Conservation (phyloP, 2,797 vertebrate species). For the Gastrophryne carolinensis region DNA sequence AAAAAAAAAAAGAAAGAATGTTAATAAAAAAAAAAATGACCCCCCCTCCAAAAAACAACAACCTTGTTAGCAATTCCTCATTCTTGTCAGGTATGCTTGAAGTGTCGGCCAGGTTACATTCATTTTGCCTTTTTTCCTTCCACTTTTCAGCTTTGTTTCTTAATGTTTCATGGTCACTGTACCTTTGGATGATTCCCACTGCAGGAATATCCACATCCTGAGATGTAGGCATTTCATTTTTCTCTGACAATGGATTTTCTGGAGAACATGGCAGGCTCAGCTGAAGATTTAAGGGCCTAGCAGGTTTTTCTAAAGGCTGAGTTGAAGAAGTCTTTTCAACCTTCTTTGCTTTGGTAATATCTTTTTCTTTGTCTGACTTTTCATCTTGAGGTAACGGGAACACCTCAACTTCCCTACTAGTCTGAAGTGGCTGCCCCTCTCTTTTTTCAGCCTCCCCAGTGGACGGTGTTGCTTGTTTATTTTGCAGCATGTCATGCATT, state of each 20-base stretch:
- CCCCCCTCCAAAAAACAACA: background rate
- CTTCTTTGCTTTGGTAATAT: slow-evolving; percentile 52
- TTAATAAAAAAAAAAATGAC: too few species aligned
- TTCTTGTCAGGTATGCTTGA: background rate
- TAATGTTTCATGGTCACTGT: slow-evolving; percentile 66
- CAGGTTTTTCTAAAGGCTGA: slow-evolving; percentile 52
- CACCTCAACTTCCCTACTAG: background rate
- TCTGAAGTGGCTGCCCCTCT: slow-evolving; percentile 2
- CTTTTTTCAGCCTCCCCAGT: slow-evolving; percentile 44
- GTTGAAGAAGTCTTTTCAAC: slow-evolving; percentile 59
- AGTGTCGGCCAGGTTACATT: slow-evolving; percentile 59
- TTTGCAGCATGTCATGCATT: slow-evolving; percentile 90
- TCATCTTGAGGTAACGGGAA: slow-evolving; percentile 24
- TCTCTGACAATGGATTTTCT: slow-evolving; percentile 45
- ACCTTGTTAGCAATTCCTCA: slow-evolving; percentile 11
- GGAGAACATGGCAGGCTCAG: slow-evolving; percentile 56
- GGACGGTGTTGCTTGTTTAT: slow-evolving; percentile 66
- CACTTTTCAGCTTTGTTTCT: slow-evolving; percentile 82
- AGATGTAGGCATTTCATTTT: slow-evolving; percentile 37
- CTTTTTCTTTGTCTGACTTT: background rate
- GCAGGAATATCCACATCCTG: slow-evolving; percentile 60
- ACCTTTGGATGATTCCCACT: slow-evolving; percentile 70
- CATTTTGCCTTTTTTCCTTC: slow-evolving; percentile 72
- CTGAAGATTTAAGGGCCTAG: slow-evolving; percentile 75
- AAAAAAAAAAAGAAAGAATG: background rate